Conservation (phyloP, 1,140 invertebrate genomes). For the Bombus waltoni region DNA sequence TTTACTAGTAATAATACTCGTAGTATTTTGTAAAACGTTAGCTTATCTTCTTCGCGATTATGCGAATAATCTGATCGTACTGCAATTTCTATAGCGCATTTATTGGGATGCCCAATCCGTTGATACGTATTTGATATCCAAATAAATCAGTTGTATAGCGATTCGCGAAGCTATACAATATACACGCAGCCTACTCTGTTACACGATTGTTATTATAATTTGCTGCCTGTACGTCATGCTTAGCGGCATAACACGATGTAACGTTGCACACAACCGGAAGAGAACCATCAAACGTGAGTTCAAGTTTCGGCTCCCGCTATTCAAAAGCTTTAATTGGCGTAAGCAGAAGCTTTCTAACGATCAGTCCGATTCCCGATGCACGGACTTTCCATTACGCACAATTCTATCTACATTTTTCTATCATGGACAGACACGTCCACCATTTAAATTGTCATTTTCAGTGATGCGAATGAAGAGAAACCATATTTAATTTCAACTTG, state of each 20-base stretch:
- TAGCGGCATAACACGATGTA: background rate
- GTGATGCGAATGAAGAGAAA: no score
- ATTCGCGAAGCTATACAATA: background rate
- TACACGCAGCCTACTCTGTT: no score
- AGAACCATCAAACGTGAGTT: conserved; percentile 18
- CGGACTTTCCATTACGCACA: conserved; percentile 18
- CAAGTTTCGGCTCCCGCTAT: conserved; percentile 53
- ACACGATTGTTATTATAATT: conserved; percentile 32
- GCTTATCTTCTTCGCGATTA: background rate
- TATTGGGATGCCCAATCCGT: no score
- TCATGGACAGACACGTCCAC: background rate
- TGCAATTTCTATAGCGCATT: background rate
- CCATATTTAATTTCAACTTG: no score
- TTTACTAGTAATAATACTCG: background rate
- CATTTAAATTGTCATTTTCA: background rate
- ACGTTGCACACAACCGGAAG: background rate
- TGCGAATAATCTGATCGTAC: background rate
- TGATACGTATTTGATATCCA: background rate
- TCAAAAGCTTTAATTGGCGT: conserved; percentile 59
- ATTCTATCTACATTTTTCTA: background rate
- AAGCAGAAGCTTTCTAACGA: conserved; percentile 42
- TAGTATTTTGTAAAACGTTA: background rate
- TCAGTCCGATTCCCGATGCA: conserved; percentile 12
- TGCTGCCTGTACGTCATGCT: background rate
- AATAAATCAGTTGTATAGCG: background rate